These are phyloP conservation scores for Orchesella cincta DNA, from an alignment of 1,140 invertebrate species.

Conservation along the genomic window DNA sequence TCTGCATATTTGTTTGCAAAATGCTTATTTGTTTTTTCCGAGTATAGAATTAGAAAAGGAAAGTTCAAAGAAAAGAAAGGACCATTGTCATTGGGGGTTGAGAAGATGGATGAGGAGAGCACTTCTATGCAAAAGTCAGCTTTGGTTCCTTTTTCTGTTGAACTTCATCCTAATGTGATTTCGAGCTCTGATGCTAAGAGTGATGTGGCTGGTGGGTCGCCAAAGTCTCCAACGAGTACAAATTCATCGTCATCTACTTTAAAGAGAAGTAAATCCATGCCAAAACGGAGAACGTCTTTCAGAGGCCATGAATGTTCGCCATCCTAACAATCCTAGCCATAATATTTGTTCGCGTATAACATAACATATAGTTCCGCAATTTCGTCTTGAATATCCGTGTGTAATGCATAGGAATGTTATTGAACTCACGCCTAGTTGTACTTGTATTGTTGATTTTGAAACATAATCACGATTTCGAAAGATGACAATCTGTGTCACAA, in stretches of 20 bases:
- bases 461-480: too few relatives aligned
- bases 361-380: too few relatives aligned
- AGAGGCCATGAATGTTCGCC: conserved; percentile 44
- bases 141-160: conserved; percentile 24
- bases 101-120: conserved; percentile 6
- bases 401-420: too few relatives aligned
- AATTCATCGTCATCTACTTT: conserved; percentile 1
- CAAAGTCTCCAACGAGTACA: neutral
- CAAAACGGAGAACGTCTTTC: conserved; percentile 39
- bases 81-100: neutral
- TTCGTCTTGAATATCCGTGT: too few relatives aligned
- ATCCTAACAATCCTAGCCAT: too few relatives aligned
- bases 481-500: too few relatives aligned
- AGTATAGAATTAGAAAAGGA: neutral
- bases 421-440: too few relatives aligned
- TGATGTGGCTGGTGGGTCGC: neutral
- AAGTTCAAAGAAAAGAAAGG: conserved; percentile 10
- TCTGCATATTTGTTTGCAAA: conserved; percentile 1
- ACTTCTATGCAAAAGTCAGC: neutral
- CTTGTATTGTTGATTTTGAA: too few relatives aligned
- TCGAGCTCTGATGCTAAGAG: neutral
- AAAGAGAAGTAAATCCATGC: conserved; percentile 49
- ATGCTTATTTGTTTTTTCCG: conserved; percentile 13
- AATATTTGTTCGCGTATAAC: too few relatives aligned
- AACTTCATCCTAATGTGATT: conserved; percentile 2